Conservation (phyloP, 2,113 vertebrate genomes). For the Plecturocebus donacophilus region DNA sequence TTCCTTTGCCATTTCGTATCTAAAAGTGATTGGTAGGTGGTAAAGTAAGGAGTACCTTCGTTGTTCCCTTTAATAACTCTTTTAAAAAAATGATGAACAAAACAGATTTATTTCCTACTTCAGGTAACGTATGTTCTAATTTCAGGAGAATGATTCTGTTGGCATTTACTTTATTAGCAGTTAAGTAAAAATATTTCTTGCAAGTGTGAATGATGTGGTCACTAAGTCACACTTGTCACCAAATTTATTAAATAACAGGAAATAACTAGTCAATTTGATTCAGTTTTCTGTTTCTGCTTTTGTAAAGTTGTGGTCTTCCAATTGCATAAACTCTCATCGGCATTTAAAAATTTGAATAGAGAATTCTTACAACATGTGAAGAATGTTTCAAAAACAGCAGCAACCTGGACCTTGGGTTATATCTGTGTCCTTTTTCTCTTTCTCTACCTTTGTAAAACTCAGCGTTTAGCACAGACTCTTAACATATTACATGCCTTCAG, state of each 20-base stretch:
- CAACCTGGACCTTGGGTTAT: neutral
- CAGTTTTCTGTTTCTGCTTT: conserved; percentile 1
- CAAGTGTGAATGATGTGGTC: neutral
- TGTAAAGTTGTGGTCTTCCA: neutral
- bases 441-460: neutral
- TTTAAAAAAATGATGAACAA: conserved; percentile 28
- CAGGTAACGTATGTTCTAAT: neutral
- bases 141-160: conserved; percentile 43
- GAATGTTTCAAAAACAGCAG: neutral
- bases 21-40: neutral
- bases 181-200: conserved; percentile 48
- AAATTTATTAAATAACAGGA: neutral
- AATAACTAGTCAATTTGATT: neutral
- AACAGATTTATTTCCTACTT: neutral
- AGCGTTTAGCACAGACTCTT: neutral
- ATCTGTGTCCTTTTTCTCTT: neutral
- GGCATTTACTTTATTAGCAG: neutral
- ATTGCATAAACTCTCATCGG: neutral
- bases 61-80: neutral
- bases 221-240: neutral
- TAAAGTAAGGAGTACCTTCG: neutral
- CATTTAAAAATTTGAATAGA: neutral
- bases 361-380: neutral
- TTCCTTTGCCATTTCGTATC: neutral
- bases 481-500: neutral